Base-by-base conservation (phyloP, 2,888 invertebrate species). In the Orthosia gothica region DNA sequence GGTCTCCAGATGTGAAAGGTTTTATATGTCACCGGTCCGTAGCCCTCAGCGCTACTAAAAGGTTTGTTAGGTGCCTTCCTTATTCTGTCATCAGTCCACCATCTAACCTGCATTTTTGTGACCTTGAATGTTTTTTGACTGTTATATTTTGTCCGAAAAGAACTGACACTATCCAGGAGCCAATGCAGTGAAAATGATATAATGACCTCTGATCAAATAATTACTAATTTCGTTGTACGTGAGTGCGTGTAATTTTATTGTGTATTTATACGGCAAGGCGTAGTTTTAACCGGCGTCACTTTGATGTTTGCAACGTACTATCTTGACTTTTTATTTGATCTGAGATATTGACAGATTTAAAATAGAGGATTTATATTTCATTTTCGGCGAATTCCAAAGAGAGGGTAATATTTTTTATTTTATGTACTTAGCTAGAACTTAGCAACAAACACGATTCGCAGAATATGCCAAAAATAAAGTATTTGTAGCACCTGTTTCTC, bases 401-500 rank as follows among this genome's bases (percentile, higher is more conserved):
- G 57, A 57, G 26, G 18, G 7, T 57, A n/a, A 18, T 26, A 32
- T 18, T 11, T 32, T 32, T 32, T 16, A 20, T 58, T 57, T 18
- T 57, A 18, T 26, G 26, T 26, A 26, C 26, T 26, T 26, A 26
- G 0, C 26, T 32, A 5, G 2, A 9, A 40, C 50, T 40, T 32
- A 26, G 47, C 20, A 18, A 32, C 18, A 64, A 32, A 32, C 13
- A 32, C 18, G 32, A 32, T 12, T 11, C 15, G 32, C 47, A 12
- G n/a, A 11, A 49, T 55, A 26, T 54, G 12, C 2, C 16, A 47
- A 59, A 66, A 59, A 54, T 57, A 59, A 58, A 65, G 9, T 45
- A 59, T 54, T 52, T 26, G 9, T 55, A 63, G 26, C 72, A 76
- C 63, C 68, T 73, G 57, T 75, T 78, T 73, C 73, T 65, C 45